Evolutionary conservation across 2,888 invertebrate species (phyloP), one percentile per base, ranked within the genome.

Genomic region (Gibbula magus): DNA sequence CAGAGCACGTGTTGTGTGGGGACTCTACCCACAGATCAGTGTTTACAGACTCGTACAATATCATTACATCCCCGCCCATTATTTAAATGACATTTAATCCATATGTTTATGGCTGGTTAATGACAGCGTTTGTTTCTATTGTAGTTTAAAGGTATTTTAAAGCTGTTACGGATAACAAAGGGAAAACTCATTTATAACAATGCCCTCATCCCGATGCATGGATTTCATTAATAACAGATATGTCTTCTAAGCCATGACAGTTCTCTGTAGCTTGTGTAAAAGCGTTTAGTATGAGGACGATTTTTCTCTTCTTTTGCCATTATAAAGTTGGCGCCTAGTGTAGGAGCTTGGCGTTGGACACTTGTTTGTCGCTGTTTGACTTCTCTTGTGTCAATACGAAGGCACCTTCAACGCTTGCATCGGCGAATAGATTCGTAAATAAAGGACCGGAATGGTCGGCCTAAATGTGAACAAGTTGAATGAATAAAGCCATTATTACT

Each of bases 401-500:
- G 53, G 79, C 78, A 70, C 79, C 77, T 39, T 54, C 56, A 52
- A 35, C 32, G 66, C 80, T 78, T 54, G 75, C 61, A 76, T 75
- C 74, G 39, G 74, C 51, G 54, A 66, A 77, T 79, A 70, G 78
- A 67, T 74, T 67, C 75, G 73, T 67, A 79, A 77, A 78, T 78
- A 76, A 51, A 77, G 78, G 54, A 75, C 74, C 25, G 75, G 78
- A 81, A 81, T 61, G 79, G 79, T 51, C 79, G 35, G 80, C 73
- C 75, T 61, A 75, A 73, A 70, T 70, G 61, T 74, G 70, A 80
- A 74, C 77, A 74, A 45, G 32, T 56, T 20, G 79, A 78, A 80
- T 82, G 83, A 83, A 83, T 83, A 75, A 73, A 29, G 66, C 78
- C 73, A 82, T 82, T 80, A 82, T 81, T 82, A 54, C 75, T 70